Percentiles rank a stretch among this genome's conserved stretches.
Evolutionary conservation across 2,797 vertebrate species (phyloP).

Genomic region (Propithecus deckenii): DNA sequence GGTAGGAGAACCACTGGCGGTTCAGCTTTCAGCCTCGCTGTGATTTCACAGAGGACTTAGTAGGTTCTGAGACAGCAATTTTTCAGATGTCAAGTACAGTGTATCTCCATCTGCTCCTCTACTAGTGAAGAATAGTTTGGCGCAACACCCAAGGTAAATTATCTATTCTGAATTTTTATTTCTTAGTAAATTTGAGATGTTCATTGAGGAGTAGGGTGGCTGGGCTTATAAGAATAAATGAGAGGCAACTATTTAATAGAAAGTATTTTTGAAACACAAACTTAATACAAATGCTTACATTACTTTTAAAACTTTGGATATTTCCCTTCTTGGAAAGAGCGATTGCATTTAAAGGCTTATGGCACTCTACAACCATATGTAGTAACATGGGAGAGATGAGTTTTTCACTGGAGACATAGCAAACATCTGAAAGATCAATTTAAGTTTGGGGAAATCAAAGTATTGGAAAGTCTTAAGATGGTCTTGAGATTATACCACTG

Average conservation of each 20-base stretch:
- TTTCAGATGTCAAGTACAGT: background rate
- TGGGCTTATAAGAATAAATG: background rate
- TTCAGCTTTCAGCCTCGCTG: background rate
- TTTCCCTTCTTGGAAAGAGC: background rate
- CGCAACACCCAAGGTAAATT: background rate
- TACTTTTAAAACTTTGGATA: background rate
- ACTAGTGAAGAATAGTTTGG: background rate
- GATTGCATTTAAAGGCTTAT: background rate
- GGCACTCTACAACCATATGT: background rate
- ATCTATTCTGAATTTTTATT: background rate
- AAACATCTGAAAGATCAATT: slow-evolving; percentile 11
- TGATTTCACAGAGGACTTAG: background rate
- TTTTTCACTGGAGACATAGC: background rate
- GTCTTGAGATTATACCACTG: background rate
- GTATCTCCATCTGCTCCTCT: background rate
- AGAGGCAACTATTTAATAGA: background rate
- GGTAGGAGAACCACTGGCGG: background rate
- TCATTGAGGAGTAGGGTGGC: background rate
- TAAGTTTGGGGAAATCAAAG: background rate
- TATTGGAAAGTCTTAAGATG: background rate
- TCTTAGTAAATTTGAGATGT: slow-evolving; percentile 17
- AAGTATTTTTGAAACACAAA: slow-evolving; percentile 10
- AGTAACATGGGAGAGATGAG: background rate
- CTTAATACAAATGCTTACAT: background rate
- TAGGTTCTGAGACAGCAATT: background rate